A percentile compares a stretch with the other conserved stretches of the same genome.
Evolutionary conservation across 2,888 invertebrate species (phyloP).

Genomic region (Acleris holmiana): DNA sequence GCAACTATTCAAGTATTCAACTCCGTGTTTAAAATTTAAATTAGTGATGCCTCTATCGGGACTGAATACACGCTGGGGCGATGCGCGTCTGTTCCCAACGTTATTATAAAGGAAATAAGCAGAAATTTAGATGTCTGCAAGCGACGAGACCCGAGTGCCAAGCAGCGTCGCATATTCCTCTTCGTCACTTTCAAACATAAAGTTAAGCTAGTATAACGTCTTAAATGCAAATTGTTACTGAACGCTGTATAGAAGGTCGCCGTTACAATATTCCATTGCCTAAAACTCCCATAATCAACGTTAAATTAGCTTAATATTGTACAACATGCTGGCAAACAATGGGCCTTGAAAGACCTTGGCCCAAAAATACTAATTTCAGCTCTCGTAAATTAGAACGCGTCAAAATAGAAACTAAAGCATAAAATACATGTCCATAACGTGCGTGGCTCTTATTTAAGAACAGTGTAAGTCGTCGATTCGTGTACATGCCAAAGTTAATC

Average conservation of each 20-base stretch:
- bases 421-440: conserved; percentile 27
- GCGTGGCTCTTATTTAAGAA: conserved; percentile 4
- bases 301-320: conserved; percentile 29
- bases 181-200: conserved; percentile 3
- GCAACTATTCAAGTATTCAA: conserved; percentile 3
- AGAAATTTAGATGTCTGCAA: conserved; percentile 13
- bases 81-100: conserved; percentile 13
- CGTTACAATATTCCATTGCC: conserved; percentile 30
- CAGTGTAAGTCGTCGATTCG: neutral
- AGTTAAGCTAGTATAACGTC: neutral
- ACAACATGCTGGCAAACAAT: conserved; percentile 28
- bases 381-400: conserved; percentile 28
- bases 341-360: conserved; percentile 21
- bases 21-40: conserved; percentile 22
- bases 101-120: conserved; percentile 26
- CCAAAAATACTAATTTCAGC: conserved; percentile 26
- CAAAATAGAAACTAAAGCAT: conserved; percentile 24
- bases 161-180: conserved; percentile 13
- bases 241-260: conserved; percentile 11
- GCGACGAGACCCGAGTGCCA: neutral
- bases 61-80: no score
- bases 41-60: conserved; percentile 10
- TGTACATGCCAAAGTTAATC: neutral
- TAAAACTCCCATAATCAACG: conserved; percentile 30
- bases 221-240: neutral